These are phyloP conservation scores for Sparus aurata DNA, from an alignment of 2,797 vertebrate species.

Conservation along the genomic window DNA sequence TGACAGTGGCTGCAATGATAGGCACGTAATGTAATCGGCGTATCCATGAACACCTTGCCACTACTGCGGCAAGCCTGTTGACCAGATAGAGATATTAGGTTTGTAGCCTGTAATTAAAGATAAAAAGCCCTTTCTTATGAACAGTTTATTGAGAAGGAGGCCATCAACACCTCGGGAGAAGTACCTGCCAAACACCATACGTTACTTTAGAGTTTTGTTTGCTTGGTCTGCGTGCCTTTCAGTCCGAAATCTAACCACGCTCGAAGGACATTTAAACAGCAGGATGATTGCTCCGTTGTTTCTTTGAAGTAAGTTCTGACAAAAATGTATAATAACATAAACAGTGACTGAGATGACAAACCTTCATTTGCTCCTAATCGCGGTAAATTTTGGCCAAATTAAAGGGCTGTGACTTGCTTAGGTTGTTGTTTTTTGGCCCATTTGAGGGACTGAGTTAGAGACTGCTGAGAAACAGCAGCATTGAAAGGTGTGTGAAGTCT, in stretches of 20 bases:
- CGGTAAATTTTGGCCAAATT: neutral
- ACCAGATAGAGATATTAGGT: neutral
- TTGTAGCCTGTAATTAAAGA: neutral
- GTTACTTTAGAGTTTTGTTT: neutral
- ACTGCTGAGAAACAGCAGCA: neutral
- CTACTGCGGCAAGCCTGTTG: no score
- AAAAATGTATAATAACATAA: neutral
- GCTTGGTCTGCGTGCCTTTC: neutral
- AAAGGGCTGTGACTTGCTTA: neutral
- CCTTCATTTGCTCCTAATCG: neutral
- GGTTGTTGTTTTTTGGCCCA: neutral
- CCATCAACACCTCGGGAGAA: neutral
- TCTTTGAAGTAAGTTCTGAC: neutral
- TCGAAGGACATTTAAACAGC: neutral
- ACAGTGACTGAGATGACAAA: neutral
- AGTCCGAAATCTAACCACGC: neutral
- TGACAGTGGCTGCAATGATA: no score
- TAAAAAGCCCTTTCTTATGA: neutral
- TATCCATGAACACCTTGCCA: no score
- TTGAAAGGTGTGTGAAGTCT: slow-evolving; percentile 20
- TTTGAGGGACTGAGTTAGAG: slow-evolving; percentile 13
- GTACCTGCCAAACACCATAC: neutral
- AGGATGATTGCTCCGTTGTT: neutral
- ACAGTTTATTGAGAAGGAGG: neutral
- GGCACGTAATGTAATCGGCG: no score